These are phyloP conservation scores for Ophthalmolycus amberensis DNA, from an alignment of 2,113 vertebrate genomes.

Conservation along the genomic window DNA sequence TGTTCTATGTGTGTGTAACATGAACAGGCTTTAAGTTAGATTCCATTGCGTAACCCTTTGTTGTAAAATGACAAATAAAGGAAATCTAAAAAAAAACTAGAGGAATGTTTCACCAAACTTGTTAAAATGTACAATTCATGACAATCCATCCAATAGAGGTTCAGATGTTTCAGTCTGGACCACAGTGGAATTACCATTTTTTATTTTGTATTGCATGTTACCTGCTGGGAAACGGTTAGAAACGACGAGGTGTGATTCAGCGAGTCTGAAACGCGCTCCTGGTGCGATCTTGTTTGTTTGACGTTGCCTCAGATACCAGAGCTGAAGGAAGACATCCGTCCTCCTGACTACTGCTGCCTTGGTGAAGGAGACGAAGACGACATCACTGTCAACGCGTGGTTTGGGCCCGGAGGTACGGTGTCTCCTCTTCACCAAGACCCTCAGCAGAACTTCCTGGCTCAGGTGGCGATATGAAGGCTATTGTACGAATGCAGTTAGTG, in stretches of 20 bases:
- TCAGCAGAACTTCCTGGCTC: conserved; percentile 94
- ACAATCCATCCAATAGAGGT: neutral
- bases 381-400: conserved; percentile 97
- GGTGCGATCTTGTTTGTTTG: conserved; percentile 10
- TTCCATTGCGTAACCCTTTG: neutral
- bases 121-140: too few species aligned
- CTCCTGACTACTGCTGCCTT: conserved; percentile 96
- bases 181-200: too few species aligned
- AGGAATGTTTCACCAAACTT: neutral
- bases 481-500: conserved; percentile 12
- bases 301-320: conserved; percentile 88
- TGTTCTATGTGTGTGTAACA: neutral
- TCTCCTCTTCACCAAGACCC: conserved; percentile 98
- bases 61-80: neutral
- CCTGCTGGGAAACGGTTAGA: neutral
- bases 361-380: conserved; percentile 92
- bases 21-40: neutral
- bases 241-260: conserved; percentile 12
- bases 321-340: conserved; percentile 91
- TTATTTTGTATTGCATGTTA: neutral
- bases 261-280: neutral
- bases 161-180: too few species aligned
- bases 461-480: conserved; percentile 79
- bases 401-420: conserved; percentile 91
- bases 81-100: neutral